phyloP scores from a whole-genome alignment of 1,140 invertebrate species.

The Drosophila saltans region DNA sequence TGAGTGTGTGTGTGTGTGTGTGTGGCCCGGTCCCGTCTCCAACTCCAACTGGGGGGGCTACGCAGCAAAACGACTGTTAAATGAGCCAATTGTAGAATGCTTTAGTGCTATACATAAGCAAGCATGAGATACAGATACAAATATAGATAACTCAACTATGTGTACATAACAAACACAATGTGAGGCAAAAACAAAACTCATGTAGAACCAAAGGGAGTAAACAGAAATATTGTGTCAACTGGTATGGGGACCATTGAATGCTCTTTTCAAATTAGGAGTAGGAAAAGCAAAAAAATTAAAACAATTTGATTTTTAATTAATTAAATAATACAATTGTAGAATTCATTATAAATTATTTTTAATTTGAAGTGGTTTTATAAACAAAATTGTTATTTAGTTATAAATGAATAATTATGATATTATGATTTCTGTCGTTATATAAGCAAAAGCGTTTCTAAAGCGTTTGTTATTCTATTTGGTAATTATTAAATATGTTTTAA shows the following conservation, averaged over 20 bases:
- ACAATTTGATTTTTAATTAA: no score
- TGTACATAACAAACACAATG: background rate
- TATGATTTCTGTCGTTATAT: no score
- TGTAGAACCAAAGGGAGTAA: conserved; percentile 25
- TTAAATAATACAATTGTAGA: no score
- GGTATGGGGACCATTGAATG: background rate
- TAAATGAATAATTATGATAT: no score
- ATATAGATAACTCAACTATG: conserved; percentile 33
- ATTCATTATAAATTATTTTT: no score
- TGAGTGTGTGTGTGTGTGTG: conserved; percentile 19
- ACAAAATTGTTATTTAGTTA: no score
- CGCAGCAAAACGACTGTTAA: conserved; percentile 53
- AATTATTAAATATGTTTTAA: no score
- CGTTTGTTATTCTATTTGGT: no score
- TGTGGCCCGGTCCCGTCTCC: conserved; percentile 29
- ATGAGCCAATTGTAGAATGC: conserved; percentile 73
- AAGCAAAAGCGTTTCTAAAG: no score
- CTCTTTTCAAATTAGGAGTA: background rate
- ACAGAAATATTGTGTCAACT: background rate
- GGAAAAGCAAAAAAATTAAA: no score
- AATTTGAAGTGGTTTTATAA: no score
- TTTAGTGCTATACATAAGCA: conserved; percentile 32
- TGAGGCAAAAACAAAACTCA: conserved; percentile 18
- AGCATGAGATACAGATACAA: conserved; percentile 29
- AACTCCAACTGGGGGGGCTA: conserved; percentile 37